phyloP scores from a whole-genome alignment of 2,888 invertebrate genomes.

The Stomorhina lunata region DNA sequence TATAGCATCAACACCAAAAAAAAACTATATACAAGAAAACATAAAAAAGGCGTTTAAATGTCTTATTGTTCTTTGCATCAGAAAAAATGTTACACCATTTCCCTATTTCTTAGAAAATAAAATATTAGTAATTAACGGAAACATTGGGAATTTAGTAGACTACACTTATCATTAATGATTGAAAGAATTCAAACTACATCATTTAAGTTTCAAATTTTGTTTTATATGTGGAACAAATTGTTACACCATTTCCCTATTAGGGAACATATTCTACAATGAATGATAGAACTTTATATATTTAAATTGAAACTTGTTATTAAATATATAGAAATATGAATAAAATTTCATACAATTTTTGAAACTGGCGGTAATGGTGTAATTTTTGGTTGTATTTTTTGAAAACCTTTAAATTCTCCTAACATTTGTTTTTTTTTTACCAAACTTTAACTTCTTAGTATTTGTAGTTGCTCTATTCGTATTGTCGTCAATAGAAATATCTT shows the following conservation, averaged over 20 bases:
- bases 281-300: no score
- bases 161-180: no score
- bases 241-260: no score
- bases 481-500: neutral
- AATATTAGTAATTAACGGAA: neutral
- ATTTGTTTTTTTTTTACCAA: neutral
- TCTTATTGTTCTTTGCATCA: conserved; percentile 20
- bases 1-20: neutral
- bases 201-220: no score
- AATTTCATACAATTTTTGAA: no score
- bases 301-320: no score
- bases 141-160: neutral
- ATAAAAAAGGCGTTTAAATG: conserved; percentile 50
- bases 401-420: conserved; percentile 15
- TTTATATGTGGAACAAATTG: no score
- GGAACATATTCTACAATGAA: no score
- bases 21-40: conserved; percentile 9
- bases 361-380: conserved; percentile 24
- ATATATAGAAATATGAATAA: no score
- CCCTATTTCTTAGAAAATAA: neutral
- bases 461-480: neutral
- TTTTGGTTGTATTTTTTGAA: conserved; percentile 3
- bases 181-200: no score
- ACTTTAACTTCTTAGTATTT: neutral
- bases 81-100: conserved; percentile 26